phyloP scores from a whole-genome alignment of 2,888 invertebrate species.

The Aspidiotus destructor region DNA sequence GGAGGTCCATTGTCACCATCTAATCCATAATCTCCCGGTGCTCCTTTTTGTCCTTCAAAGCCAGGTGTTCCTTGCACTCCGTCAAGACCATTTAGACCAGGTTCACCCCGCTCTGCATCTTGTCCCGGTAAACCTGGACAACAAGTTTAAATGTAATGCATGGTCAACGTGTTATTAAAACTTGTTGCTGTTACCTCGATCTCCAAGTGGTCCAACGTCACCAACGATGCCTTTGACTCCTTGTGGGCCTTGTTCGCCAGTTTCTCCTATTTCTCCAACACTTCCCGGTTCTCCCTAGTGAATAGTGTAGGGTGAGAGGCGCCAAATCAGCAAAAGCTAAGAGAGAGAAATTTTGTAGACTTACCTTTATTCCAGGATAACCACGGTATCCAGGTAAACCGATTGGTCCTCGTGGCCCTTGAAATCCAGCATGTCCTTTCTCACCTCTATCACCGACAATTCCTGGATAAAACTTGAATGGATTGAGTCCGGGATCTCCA shows the following conservation, averaged over 20 bases:
- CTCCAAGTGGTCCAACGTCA: constrained; percentile 42
- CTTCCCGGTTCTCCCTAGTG: no score
- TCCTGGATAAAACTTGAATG: constrained; percentile 40
- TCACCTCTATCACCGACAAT: constrained; percentile 47
- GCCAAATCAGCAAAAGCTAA: no score
- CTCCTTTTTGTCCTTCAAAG: constrained; percentile 56
- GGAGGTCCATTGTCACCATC: constrained; percentile 57
- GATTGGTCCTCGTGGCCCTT: constrained; percentile 48
- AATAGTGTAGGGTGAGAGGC: no score
- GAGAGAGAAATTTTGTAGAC: no score
- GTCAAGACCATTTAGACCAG: constrained; percentile 39
- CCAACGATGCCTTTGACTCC: constrained; percentile 36
- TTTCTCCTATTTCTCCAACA: no score
- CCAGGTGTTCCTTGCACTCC: constrained; percentile 54
- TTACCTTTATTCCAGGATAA: constrained; percentile 33
- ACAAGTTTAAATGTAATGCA: neutral
- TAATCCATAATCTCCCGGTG: constrained; percentile 65
- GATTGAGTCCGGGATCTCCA: constrained; percentile 45
- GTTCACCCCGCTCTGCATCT: constrained; percentile 42
- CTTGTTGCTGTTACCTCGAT: constrained; percentile 40
- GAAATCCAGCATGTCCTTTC: constrained; percentile 46
- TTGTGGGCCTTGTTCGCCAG: no score
- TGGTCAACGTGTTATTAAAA: neutral
- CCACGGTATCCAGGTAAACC: constrained; percentile 34
- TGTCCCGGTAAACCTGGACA: constrained; percentile 53